Evolutionary conservation across 2,113 vertebrate genomes (phyloP).

Genomic region (Zosterops pallidus): DNA sequence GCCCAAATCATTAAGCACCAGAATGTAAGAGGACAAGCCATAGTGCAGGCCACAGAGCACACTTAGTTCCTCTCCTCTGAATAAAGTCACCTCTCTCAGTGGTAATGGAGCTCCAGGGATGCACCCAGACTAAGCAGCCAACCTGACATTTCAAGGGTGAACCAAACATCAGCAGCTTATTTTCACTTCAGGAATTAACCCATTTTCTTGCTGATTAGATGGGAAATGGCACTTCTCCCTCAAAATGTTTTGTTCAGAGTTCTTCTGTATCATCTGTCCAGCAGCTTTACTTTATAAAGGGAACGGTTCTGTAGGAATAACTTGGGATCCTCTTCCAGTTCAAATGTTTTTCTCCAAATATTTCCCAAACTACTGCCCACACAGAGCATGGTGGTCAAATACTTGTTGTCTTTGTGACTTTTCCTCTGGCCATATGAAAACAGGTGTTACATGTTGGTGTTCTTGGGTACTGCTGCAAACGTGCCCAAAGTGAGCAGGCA

Average conservation of each 20-base stretch:
- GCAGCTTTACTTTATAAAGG: neutral
- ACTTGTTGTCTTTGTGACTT: neutral
- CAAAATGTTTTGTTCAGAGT: neutral
- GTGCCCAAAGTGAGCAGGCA: fast-evolving
- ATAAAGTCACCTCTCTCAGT: neutral
- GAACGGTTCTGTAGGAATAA: neutral
- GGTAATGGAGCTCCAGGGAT: fast-evolving
- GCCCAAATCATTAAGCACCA: neutral
- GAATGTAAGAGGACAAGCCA: fast-evolving
- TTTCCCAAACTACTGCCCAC: neutral
- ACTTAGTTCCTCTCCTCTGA: neutral
- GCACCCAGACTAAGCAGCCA: fast-evolving
- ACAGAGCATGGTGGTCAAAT: neutral
- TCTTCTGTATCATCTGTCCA: neutral
- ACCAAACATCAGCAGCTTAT: neutral
- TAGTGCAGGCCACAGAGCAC: neutral
- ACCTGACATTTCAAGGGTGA: neutral
- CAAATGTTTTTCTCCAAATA: neutral
- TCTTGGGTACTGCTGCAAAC: neutral
- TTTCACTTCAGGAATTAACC: neutral
- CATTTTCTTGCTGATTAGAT: neutral
- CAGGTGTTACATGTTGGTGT: neutral
- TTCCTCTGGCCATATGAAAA: neutral
- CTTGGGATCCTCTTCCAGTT: neutral
- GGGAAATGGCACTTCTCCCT: neutral